Conservation (phyloP, 2,797 vertebrate species). For the Hypotaenidia okinawae region DNA sequence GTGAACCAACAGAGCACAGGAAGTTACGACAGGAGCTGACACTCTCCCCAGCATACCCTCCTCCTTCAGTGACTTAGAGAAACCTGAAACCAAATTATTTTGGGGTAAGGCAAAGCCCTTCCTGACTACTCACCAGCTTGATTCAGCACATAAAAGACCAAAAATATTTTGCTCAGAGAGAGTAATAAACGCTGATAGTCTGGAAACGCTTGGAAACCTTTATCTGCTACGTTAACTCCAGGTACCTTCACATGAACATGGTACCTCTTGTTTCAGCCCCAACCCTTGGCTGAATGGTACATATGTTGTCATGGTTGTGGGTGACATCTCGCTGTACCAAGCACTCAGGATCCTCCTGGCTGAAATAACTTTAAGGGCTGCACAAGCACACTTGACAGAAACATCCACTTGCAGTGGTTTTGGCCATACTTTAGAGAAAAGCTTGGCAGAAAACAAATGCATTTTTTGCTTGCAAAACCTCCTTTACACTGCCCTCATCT, state of each 20-base stretch:
- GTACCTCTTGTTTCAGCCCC: not conserved
- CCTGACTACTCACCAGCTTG: not conserved
- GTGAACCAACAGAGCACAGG: not conserved
- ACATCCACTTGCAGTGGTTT: not conserved
- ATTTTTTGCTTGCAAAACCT: not conserved
- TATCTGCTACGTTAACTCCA: not conserved
- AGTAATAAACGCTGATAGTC: not conserved
- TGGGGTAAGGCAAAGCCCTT: not conserved
- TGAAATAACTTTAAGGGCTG: not conserved
- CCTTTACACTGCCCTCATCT: not conserved
- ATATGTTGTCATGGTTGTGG: not conserved
- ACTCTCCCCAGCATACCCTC: not conserved
- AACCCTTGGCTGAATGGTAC: not conserved
- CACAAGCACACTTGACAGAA: not conserved
- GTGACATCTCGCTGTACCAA: not conserved
- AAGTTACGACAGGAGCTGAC: not conserved
- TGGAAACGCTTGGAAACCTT: too few species aligned
- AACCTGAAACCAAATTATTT: not conserved
- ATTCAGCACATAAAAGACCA: not conserved
- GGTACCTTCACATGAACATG: accelerated
- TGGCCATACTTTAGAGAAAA: not conserved
- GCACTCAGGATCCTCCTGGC: not conserved
- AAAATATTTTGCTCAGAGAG: not conserved
- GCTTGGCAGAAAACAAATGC: not conserved
- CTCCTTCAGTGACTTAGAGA: not conserved